Conservation (phyloP, 2,888 invertebrate species). For the Apodemia mormo region DNA sequence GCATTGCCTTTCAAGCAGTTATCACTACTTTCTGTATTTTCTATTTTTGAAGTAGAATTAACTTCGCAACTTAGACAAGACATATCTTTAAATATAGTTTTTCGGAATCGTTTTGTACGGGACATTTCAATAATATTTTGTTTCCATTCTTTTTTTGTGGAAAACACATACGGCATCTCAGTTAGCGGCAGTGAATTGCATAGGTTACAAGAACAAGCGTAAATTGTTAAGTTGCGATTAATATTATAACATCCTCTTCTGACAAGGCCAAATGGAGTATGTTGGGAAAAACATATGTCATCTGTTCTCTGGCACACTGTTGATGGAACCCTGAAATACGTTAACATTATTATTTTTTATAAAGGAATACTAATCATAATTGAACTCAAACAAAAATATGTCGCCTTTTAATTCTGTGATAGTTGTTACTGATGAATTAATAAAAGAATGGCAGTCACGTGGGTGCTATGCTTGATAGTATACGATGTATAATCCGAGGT, state of each 20-base stretch:
- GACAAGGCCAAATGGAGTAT: constrained; percentile 68
- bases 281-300: constrained; percentile 63
- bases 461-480: too few species aligned
- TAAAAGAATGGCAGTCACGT: too few species aligned
- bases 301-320: constrained; percentile 50
- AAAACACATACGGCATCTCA: constrained; percentile 62
- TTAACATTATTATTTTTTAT: neutral
- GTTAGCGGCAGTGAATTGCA: constrained; percentile 65
- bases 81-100: constrained; percentile 60
- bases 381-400: too few species aligned
- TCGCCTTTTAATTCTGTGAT: too few species aligned
- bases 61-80: constrained; percentile 65
- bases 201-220: constrained; percentile 67
- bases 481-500: too few species aligned
- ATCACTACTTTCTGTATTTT: constrained; percentile 45
- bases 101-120: constrained; percentile 54
- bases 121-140: constrained; percentile 62
- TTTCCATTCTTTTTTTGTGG: constrained; percentile 56
- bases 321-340: constrained; percentile 51
- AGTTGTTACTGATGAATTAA: too few species aligned
- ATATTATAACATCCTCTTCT: constrained; percentile 64
- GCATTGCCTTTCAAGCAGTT: constrained; percentile 60
- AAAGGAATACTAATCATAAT: neutral
- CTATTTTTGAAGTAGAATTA: constrained; percentile 47
- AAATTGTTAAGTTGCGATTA: constrained; percentile 55